Base-by-base conservation (phyloP, 2,797 vertebrate species). In the Columba guinea region DNA sequence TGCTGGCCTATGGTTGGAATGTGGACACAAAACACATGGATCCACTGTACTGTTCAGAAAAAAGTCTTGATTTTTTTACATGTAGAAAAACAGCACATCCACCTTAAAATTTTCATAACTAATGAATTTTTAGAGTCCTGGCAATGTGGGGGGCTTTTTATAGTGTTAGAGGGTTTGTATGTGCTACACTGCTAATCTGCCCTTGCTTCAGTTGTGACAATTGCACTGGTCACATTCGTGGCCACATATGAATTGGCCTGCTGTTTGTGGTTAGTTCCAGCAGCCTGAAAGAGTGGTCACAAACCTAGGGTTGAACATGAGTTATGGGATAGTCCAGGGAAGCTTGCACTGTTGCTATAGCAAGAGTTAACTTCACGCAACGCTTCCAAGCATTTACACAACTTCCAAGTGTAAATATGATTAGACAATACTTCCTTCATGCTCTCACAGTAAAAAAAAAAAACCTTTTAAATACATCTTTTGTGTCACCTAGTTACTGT, bases 141-240 rank as follows among this genome's bases (percentile, higher is more conserved):
- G 24, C 44, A 2, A 16, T 19, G 24, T 7, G 49, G 7, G 7
- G 11, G 2, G 9, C 6, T 17, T 20, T 35, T 24, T 34, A 10
- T 18, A 39, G 83, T 0, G 0, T 35, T 53, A 35, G 2, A 23
- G 30, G 18, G 2, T 78, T 84, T 87, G 4, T 64, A 20, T 6
- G 4, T 79, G 58, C 46, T 86, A 4, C 32, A 13, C 20, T 52
- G 52, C 19, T 63, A 70, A 63, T 12, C 11, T 82, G 44, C 10
- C 30, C 30, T 84, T 59, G 30, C 67, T 67, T 70, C 30, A 28
- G 2, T 73, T 52, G 30, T 84, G 32, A 19, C 0, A 0, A 26
- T 52, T 58, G 22, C 41, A 17, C 23, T 39, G 80, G 21, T 68
- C 41, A 48, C 30, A 10, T 28, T 58, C 35, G 7, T 65, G 34